Conservation (phyloP, 1,140 invertebrate species). For the Bombus confusus region DNA sequence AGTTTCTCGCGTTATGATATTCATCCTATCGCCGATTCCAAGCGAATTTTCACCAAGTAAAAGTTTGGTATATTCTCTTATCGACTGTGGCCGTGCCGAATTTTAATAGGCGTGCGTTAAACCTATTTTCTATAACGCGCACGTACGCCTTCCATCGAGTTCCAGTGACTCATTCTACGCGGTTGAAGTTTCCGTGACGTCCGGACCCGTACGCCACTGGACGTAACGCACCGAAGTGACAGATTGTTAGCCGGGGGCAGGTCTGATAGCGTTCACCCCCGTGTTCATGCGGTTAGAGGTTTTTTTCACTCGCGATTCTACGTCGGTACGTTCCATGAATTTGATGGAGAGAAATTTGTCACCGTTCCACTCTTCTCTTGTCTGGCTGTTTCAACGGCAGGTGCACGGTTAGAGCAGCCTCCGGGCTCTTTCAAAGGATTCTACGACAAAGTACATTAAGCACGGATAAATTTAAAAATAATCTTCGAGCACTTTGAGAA, state of each 20-base stretch:
- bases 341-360: constrained; percentile 11
- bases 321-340: neutral
- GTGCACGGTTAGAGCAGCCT: neutral
- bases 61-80: no score
- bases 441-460: neutral
- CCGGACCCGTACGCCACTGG: constrained; percentile 19
- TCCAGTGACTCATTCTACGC: constrained; percentile 48
- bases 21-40: no score
- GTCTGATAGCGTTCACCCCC: constrained; percentile 42
- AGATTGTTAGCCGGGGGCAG: constrained; percentile 60
- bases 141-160: constrained; percentile 14
- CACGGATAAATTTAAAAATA: neutral
- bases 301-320: constrained; percentile 17
- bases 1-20: no score
- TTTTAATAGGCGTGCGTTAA: neutral
- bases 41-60: no score
- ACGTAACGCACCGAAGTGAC: constrained; percentile 46
- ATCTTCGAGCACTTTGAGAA: neutral
- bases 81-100: neutral
- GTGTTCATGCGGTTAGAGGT: neutral
- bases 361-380: neutral
- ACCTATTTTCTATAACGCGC: constrained; percentile 34
- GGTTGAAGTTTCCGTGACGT: constrained; percentile 57
- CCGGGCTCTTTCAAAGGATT: neutral
- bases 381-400: neutral